phyloP scores from a whole-genome alignment of 2,797 vertebrate genomes.

The Trematomus bernacchii region DNA sequence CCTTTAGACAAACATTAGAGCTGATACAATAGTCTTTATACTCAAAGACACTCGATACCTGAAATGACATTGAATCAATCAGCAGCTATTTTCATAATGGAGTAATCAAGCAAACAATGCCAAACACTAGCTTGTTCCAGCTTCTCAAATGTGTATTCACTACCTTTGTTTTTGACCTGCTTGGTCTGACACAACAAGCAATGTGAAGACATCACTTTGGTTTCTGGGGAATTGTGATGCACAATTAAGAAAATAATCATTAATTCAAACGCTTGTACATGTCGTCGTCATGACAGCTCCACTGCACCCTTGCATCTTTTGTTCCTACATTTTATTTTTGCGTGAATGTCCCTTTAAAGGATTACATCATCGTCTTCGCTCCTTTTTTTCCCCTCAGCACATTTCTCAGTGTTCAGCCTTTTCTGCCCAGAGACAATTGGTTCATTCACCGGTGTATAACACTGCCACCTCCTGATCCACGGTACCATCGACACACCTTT shows the following conservation, averaged over 20 bases:
- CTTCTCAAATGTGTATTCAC: background rate
- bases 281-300: conserved; percentile 13
- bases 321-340: conserved; percentile 36
- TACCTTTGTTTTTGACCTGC: conserved; percentile 5
- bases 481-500: conserved; percentile 33
- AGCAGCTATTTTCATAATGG: background rate
- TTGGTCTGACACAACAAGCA: background rate
- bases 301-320: conserved; percentile 25
- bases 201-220: background rate
- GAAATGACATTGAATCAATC: background rate
- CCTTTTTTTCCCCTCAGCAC: conserved; percentile 50
- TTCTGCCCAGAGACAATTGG: conserved; percentile 86
- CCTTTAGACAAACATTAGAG: background rate
- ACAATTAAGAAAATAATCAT: background rate
- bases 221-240: background rate
- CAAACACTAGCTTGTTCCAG: background rate
- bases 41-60: background rate
- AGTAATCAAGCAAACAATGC: background rate
- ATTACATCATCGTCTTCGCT: conserved; percentile 80
- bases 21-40: background rate
- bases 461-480: conserved; percentile 76
- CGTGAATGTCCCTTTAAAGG: conserved; percentile 76
- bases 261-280: background rate
- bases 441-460: conserved; percentile 74
- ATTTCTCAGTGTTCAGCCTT: conserved; percentile 75